phyloP scores from a whole-genome alignment of 2,797 vertebrate species.

The Sebastes matsubarae region DNA sequence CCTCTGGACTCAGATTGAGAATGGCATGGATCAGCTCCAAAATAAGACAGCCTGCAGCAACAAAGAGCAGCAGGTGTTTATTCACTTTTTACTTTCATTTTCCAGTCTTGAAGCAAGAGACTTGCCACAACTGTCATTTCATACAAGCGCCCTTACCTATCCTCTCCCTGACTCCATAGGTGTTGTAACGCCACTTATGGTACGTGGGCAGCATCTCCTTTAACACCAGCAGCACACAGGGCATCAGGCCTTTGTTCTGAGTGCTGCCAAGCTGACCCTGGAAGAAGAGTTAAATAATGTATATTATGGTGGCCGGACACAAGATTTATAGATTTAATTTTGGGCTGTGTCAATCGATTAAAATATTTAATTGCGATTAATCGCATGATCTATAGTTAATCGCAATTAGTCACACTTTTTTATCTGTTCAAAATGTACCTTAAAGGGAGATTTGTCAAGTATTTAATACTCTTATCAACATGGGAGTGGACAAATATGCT shows the following conservation, averaged over 20 bases:
- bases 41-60: constrained; percentile 90
- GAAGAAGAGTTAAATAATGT: background rate
- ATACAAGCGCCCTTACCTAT: constrained; percentile 84
- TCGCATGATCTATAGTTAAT: too few relatives aligned
- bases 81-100: background rate
- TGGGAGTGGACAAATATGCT: too few relatives aligned
- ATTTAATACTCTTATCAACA: too few relatives aligned
- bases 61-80: background rate
- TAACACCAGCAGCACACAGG: constrained; percentile 94
- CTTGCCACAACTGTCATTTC: background rate
- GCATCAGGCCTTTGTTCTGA: constrained; percentile 94
- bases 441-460: too few relatives aligned
- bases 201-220: constrained; percentile 99
- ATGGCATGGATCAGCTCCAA: constrained; percentile 97
- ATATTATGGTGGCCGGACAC: background rate
- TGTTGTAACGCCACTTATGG: constrained; percentile 97
- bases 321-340: background rate
- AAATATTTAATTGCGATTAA: too few relatives aligned
- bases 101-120: background rate
- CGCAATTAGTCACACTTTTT: too few relatives aligned
- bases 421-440: too few relatives aligned
- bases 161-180: constrained; percentile 91
- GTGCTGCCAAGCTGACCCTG: constrained; percentile 97
- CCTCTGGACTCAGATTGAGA: constrained; percentile 93
- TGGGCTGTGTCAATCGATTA: too few relatives aligned